Base-by-base conservation (phyloP, 2,113 vertebrate species). In the Amblyopsis rosae region DNA sequence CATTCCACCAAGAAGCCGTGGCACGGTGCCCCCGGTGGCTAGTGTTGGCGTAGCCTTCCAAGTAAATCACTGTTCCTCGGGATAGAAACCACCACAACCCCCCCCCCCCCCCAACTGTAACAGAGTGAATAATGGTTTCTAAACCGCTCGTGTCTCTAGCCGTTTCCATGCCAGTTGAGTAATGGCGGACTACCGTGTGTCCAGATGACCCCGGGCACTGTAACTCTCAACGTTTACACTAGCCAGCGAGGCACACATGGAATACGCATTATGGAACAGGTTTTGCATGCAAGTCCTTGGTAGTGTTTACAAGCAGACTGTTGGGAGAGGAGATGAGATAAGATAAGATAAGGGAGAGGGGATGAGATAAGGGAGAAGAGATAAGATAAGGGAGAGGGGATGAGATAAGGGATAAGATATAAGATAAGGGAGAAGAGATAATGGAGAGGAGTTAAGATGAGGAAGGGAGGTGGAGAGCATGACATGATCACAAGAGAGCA, bases 1-100 rank as follows among this genome's bases (percentile, higher is more conserved):
- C 79, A 61, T 54, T 54, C 49, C 33, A 32, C 54, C 35, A 87
- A 86, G 81, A 70, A 78, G 71, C 62, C 82, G 70, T 82, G 70
- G 80, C 69, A 71, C 69, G 57, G 70, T 26, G 26, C 75, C 76
- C 16, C 51, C 65, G 76, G 78, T 81, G 72, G 69, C 70, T 35
- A 10, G 59, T 67, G 59, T 60, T 19, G 33, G 65, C 13, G 6
- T 58, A 26, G 8, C 55, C 32, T 48, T 15, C 12, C 13, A 59
- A 48, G 60, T 62, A 63, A 33, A 49, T 50, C 12, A 45, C 53
- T 50, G 7, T n/a, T 65, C 17, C 58, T 59, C 58, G 2, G 19
- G 55, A 11, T 2, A 15, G 49, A 51, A 51, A 9, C 48, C 12
- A 12, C 26, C 26, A 49, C 2, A 49, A 10, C 48, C 48, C 12